Percentiles rank a stretch among this genome's conserved stretches.
Conservation (phyloP, 2,113 vertebrate species). For the Calonectris borealis region DNA sequence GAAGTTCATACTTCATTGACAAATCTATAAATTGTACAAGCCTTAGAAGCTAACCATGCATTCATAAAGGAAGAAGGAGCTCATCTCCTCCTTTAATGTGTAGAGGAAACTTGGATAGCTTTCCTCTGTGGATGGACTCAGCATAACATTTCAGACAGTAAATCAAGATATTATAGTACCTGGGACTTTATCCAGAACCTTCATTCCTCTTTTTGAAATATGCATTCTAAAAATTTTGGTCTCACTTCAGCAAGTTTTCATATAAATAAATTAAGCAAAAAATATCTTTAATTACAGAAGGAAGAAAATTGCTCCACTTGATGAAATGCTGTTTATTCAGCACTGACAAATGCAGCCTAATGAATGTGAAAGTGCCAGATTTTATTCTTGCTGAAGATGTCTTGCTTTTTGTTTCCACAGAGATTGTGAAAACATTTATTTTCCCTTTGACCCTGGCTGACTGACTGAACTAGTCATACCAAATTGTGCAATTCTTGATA, state of each 20-base stretch:
- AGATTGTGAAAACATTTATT: conserved; percentile 7
- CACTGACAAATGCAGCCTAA: conserved; percentile 39
- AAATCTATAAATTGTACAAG: conserved; percentile 5
- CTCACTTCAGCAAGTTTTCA: conserved; percentile 55
- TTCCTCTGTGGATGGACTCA: background rate
- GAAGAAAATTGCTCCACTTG: conserved; percentile 61
- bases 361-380: background rate
- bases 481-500: background rate
- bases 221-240: background rate
- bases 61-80: background rate
- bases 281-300: conserved; percentile 59
- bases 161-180: background rate
- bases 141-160: background rate
- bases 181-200: background rate
- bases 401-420: conserved; percentile 38
- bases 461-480: background rate
- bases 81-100: background rate
- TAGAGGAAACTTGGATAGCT: background rate
- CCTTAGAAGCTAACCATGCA: background rate
- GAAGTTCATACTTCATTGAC: background rate
- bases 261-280: conserved; percentile 63
- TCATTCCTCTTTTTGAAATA: background rate
- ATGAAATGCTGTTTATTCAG: conserved; percentile 42
- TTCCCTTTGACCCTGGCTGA: background rate
- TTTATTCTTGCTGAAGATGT: background rate